Evolutionary conservation across 2,888 invertebrate genomes (phyloP), one percentile per base, ranked within the genome.

Genomic region (Stenodera caucasica): DNA sequence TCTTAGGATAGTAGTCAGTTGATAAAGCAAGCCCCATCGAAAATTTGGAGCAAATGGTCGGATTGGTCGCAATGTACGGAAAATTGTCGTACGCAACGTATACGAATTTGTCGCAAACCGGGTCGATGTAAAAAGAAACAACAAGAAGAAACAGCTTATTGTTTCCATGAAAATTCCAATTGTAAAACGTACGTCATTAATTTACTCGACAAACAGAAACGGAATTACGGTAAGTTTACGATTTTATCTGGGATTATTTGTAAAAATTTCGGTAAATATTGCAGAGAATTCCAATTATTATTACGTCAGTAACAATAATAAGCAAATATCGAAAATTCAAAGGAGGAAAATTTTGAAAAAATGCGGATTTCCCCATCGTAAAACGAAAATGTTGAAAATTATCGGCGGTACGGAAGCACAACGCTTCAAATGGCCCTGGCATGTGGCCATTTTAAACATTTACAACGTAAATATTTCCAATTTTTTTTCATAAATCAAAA

Each of bases 371-470:
- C 70, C 76, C 0, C 70, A 75, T 57, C 75, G 71, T 54, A 77
- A 72, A 60, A 53, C 64, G 5, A 69, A 67, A 60, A 87, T 89
- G 88, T 82, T 91, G 61, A 86, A 91, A 69, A 96, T 96, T 62
- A 92, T 96, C 58, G 96, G 96, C 0, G 96, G 96, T 0, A 83
- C 87, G 55, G 90, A 92, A 40, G 86, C 94, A 0, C 83, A 85
- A 11, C 89, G 87, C 53, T 91, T 94, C 37, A 90, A 90, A 75
- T 97, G 96, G 96, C 94, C 95, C 0, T 96, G 96, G 96, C 95
- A 96, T 82, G 94, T 94, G 18, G 95, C 92, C 55, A 88, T 97
- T 55, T 84, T 96, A 61, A 96, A 95, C 79, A 85, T 90, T 74
- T 89, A 87, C 78, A 88, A 88, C 84, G 92, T 91, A 80, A 77